Evolutionary conservation across 1,140 invertebrate species (phyloP).

Genomic region (Apis florea): DNA sequence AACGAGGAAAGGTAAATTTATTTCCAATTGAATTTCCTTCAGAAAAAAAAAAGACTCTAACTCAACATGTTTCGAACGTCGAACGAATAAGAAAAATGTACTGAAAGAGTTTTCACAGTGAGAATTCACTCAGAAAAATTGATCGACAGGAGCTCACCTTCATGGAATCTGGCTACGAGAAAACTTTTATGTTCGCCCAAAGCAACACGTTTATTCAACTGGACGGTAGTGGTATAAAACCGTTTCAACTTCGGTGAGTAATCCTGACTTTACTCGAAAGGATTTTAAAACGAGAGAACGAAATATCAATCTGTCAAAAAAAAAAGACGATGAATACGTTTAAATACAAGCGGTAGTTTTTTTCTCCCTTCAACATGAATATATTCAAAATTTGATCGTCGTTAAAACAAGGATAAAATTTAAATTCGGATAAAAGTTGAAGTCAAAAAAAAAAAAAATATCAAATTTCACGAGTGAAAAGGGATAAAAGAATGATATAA

Average conservation of each 20-base stretch:
- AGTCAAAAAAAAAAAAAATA: too few species aligned
- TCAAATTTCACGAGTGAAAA: too few species aligned
- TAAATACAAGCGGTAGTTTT: too few species aligned
- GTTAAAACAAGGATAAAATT: too few species aligned
- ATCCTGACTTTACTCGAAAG: neutral
- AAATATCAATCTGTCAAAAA: too few species aligned
- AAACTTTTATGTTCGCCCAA: constrained; percentile 92
- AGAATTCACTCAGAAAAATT: neutral
- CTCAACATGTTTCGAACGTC: too few species aligned
- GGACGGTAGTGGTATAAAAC: constrained; percentile 91
- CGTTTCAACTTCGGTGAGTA: constrained; percentile 89
- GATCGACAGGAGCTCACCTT: constrained; percentile 85
- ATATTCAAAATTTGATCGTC: too few species aligned
- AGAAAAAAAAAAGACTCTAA: neutral
- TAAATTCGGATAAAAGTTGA: too few species aligned
- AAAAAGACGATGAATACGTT: too few species aligned
- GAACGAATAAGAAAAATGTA: neutral
- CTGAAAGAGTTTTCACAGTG: neutral
- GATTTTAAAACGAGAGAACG: neutral
- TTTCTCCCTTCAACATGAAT: too few species aligned
- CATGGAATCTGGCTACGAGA: constrained; percentile 88
- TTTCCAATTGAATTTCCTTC: neutral
- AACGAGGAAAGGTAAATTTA: constrained; percentile 82
- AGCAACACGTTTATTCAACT: constrained; percentile 93
- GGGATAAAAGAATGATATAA: too few species aligned